Evolutionary conservation across 2,797 vertebrate genomes (phyloP), one percentile per base, ranked within the genome.

Genomic region (Chaetodon trifasciatus): DNA sequence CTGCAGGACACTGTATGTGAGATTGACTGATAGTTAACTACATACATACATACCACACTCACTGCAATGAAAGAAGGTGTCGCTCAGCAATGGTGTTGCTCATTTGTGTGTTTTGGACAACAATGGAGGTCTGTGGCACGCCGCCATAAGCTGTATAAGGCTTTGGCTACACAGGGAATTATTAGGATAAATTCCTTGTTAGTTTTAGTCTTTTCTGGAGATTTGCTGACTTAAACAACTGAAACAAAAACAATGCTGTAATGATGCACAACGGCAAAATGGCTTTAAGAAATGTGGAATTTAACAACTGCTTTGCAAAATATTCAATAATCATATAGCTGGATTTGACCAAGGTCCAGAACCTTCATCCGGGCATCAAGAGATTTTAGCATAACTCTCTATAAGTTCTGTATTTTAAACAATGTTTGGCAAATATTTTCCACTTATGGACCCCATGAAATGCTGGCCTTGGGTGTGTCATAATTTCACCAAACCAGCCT

Each of bases 401-500:
- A 11, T 2, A 67, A 12, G 24, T 57, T 11, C 6, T 17, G 8
- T 3, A 15, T 42, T 67, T 47, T 23, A 13, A 49, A 32, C 35
- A 13, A 35, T 10, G 10, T 52, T 50, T 44, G 42, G 16, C n/a
- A 19, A 10, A 70, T 32, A 11, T 57, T 6, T 62, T 35, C 39
- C 6, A 35, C 53, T 17, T n/a, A 9, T 21, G 7, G 32, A 60
- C 21, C 16, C 32, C 21, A 19, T 16, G 56, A 13, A 17, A 64
- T 24, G 10, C 16, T 32, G 53, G 64, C 5, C 32, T 35, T 0
- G n/a, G 4, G 19, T 62, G 62, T 49, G 64, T 75, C 76, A 79
- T 53, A 23, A 46, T 37, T 80, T 66, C 46, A 76, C 52, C 17
- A 13, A 62, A 35, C 0, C 11, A 70, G n/a, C 37, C 61, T 74